Evolutionary conservation across 2,797 vertebrate genomes (phyloP).

Genomic region (Chloroceryle amazona): DNA sequence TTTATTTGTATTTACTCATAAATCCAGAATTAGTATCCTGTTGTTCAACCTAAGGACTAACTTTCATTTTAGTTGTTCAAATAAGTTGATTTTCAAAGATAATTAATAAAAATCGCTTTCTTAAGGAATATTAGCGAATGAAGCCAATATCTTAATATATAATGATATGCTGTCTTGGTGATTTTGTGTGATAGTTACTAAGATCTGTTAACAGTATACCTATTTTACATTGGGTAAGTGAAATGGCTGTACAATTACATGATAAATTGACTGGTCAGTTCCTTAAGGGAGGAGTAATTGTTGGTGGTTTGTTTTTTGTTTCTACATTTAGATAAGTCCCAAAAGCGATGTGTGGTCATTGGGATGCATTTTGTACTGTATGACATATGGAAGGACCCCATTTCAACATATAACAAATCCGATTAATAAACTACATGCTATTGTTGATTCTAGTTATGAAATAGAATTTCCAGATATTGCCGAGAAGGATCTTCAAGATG

Average conservation of each 20-base stretch:
- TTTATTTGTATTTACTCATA: not conserved
- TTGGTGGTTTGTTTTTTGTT: too few species aligned
- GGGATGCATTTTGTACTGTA: slow-evolving; percentile 96
- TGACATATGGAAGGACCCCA: slow-evolving; percentile 97
- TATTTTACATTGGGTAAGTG: not conserved
- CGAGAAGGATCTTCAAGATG: slow-evolving; percentile 94
- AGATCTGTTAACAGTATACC: not conserved
- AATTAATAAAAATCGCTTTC: not conserved
- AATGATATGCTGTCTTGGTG: not conserved
- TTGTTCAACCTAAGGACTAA: not conserved
- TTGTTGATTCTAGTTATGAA: slow-evolving; percentile 90
- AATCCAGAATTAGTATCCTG: not conserved
- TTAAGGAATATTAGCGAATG: not conserved
- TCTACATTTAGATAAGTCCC: slow-evolving; percentile 88
- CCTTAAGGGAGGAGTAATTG: not conserved
- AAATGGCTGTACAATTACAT: not conserved
- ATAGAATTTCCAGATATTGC: slow-evolving; percentile 92
- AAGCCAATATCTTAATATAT: not conserved
- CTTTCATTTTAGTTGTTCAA: not conserved
- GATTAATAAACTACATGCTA: slow-evolving; percentile 93
- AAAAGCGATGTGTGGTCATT: slow-evolving; percentile 98
- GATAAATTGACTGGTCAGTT: not conserved
- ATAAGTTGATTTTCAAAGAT: not conserved
- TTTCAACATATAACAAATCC: slow-evolving; percentile 97
- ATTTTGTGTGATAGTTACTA: not conserved